Percentiles rank a stretch among this genome's conserved stretches.
phyloP scores from a whole-genome alignment of 2,888 invertebrate species.

The Synergus japonicus region DNA sequence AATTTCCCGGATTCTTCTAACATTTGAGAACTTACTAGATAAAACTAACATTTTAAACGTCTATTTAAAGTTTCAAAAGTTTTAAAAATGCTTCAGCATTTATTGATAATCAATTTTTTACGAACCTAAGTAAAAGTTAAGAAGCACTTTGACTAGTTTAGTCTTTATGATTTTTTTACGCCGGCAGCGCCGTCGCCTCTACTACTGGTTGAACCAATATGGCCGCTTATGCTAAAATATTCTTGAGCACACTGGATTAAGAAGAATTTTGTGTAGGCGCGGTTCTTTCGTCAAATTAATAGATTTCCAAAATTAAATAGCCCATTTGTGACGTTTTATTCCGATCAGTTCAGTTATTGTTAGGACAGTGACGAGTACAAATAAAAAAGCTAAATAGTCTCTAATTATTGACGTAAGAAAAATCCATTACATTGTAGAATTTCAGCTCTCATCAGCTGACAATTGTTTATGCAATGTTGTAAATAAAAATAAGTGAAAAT shows the following conservation, averaged over 20 bases:
- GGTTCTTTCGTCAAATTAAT: slow-evolving; percentile 5
- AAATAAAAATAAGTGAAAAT: slow-evolving; percentile 4
- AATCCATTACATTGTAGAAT: neutral
- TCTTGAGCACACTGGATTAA: neutral
- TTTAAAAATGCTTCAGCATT: neutral
- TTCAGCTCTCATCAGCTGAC: slow-evolving; percentile 19
- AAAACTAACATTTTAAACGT: fast-evolving
- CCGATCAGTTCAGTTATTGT: neutral
- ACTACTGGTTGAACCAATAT: slow-evolving; percentile 1
- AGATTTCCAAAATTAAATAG: neutral
- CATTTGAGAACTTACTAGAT: neutral
- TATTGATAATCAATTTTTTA: neutral
- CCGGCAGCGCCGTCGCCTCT: too few relatives aligned
- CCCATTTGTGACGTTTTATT: neutral
- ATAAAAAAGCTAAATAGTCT: neutral
- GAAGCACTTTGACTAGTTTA: neutral
- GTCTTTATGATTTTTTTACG: slow-evolving; percentile 65
- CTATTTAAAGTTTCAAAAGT: neutral
- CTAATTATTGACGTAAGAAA: slow-evolving; percentile 14
- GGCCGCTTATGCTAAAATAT: neutral
- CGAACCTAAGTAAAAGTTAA: neutral
- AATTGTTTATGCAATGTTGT: slow-evolving; percentile 18
- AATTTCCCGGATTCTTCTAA: neutral
- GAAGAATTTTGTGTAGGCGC: slow-evolving; percentile 15
- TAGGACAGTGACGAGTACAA: neutral